Conservation (phyloP, 1,140 invertebrate species). For the Drosophila teissieri region DNA sequence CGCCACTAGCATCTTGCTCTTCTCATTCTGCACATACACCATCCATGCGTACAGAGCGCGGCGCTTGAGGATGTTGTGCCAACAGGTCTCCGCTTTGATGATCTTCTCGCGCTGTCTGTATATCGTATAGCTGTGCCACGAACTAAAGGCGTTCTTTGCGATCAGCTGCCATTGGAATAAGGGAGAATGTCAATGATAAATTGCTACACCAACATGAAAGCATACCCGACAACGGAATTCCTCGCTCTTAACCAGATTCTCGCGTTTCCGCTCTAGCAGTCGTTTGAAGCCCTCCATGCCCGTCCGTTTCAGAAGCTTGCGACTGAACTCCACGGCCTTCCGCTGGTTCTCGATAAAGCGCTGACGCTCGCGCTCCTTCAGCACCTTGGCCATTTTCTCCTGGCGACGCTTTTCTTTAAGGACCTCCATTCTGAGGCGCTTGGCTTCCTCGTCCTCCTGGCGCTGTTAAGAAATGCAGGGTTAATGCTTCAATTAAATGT, state of each 20-base stretch:
- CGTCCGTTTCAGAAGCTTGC: conserved; percentile 85
- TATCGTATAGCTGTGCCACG: conserved; percentile 85
- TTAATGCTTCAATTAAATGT: not conserved
- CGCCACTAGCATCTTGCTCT: conserved; percentile 86
- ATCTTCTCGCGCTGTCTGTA: conserved; percentile 85
- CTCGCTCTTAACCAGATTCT: conserved; percentile 85
- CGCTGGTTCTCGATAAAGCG: conserved; percentile 85
- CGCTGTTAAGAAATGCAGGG: conserved; percentile 42
- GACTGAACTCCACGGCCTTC: conserved; percentile 87
- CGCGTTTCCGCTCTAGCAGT: conserved; percentile 85
- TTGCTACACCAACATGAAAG: not conserved
- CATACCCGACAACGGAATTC: conserved; percentile 68
- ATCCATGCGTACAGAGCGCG: conserved; percentile 83
- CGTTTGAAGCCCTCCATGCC: conserved; percentile 86
- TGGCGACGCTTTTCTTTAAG: conserved; percentile 86
- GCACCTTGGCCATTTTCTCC: conserved; percentile 87
- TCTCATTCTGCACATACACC: conserved; percentile 82
- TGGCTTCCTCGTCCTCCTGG: conserved; percentile 87
- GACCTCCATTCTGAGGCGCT: conserved; percentile 86
- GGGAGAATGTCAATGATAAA: not conserved
- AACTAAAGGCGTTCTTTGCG: conserved; percentile 85
- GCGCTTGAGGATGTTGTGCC: conserved; percentile 84
- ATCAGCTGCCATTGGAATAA: conserved; percentile 84
- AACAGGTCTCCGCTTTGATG: conserved; percentile 85
- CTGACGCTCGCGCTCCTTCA: conserved; percentile 85